These are phyloP conservation scores for Maccullochella peelii DNA, from an alignment of 2,113 vertebrate species.

Conservation along the genomic window DNA sequence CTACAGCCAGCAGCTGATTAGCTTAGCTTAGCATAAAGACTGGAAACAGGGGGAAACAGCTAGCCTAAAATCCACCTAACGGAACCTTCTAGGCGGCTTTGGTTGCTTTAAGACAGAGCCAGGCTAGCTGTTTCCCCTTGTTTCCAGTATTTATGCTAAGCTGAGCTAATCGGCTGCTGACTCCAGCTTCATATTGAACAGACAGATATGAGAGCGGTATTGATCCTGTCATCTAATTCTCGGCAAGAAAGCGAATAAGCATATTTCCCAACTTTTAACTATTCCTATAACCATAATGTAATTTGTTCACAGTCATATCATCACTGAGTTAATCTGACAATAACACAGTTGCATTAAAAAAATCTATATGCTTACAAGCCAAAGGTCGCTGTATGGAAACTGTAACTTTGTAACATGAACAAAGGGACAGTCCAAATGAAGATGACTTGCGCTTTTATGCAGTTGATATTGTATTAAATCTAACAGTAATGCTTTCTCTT, in stretches of 20 bases:
- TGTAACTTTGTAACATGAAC: not conserved
- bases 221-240: not conserved
- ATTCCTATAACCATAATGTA: too few species aligned
- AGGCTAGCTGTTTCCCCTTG: too few species aligned
- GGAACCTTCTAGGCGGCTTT: not conserved
- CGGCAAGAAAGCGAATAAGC: not conserved
- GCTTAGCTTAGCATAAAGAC: not conserved
- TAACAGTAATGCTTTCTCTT: slow-evolving; percentile 40
- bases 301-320: too few species aligned
- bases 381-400: not conserved
- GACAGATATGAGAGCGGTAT: not conserved
- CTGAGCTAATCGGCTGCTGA: not conserved
- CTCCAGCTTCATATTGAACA: too few species aligned
- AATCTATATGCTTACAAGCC: not conserved
- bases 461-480: not conserved
- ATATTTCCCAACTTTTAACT: too few species aligned
- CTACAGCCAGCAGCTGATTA: not conserved
- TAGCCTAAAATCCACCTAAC: not conserved
- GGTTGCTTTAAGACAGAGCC: not conserved
- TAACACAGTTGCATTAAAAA: not conserved
- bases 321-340: not conserved
- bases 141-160: not conserved
- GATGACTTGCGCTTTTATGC: not conserved
- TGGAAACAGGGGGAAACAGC: not conserved
- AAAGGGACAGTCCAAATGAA: not conserved